Percentiles rank a stretch among this genome's conserved stretches.
These are phyloP conservation scores for Camelus dromedarius DNA, from an alignment of 2,113 vertebrate species.

Conservation along the genomic window DNA sequence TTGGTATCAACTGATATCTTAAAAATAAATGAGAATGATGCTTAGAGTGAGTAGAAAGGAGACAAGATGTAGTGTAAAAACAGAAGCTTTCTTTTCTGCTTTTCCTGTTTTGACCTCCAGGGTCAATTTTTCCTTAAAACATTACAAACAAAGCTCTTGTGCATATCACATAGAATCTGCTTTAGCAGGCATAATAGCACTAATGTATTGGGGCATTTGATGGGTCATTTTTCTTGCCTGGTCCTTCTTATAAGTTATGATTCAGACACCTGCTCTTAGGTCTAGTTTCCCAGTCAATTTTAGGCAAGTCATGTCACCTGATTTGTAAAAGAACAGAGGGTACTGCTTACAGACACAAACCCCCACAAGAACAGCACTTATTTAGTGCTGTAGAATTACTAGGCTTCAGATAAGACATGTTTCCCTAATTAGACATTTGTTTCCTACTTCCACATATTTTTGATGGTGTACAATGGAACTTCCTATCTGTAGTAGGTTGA, in stretches of 20 bases:
- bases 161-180: neutral
- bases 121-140: neutral
- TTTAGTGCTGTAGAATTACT: neutral
- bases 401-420: neutral
- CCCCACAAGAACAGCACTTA: neutral
- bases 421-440: neutral
- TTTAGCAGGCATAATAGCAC: neutral
- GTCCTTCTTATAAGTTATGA: neutral
- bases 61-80: neutral
- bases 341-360: neutral
- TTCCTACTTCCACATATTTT: neutral
- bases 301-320: neutral
- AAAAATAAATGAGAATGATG: slow-evolving; percentile 1
- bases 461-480: neutral
- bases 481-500: neutral
- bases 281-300: neutral
- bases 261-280: neutral
- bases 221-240: neutral
- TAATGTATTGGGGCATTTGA: neutral
- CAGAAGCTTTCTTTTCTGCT: neutral
- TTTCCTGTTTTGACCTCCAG: neutral
- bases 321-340: neutral
- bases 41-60: slow-evolving; percentile 48
- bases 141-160: neutral
- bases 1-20: slow-evolving; percentile 13